Evolutionary conservation across 1,140 invertebrate genomes (phyloP), one percentile per base, ranked within the genome.

Genomic region (Gryon sp.): DNA sequence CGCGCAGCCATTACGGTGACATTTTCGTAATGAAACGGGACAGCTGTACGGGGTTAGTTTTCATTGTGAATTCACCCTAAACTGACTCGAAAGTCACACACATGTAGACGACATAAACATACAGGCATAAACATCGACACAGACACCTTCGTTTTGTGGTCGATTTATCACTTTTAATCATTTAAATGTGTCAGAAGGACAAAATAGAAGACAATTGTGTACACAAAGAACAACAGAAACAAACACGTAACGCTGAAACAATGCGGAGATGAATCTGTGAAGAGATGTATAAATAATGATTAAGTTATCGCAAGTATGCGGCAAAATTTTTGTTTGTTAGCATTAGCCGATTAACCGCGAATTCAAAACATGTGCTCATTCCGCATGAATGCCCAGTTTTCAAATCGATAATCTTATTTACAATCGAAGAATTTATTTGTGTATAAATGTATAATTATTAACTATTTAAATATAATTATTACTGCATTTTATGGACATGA

Each of bases 61-160:
- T 81, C 82, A 80, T 84, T 81, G 60, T 80, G 80, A 84, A 87
- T 85, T 80, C 82, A 86, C 86, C 85, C 83, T 80, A 83, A 76
- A 81, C 70, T 76, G 80, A 82, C 83, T 62, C 70, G 79, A 84
- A 83, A 87, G 80, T 86, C 83, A 83, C 79, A 82, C 80, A 78
- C 79, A 36, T 45, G 50, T 55, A 48, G 8, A n/a, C n/a, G n/a
- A n/a, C n/a, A n/a, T n/a, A n/a, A n/a, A n/a, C n/a, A n/a, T n/a
- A n/a, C n/a, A n/a, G n/a, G n/a, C n/a, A n/a, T n/a, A n/a, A n/a
- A n/a, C n/a, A n/a, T n/a, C n/a, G n/a, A n/a, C n/a, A n/a, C n/a
- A n/a, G n/a, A n/a, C n/a, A n/a, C n/a, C n/a, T n/a, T n/a, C n/a
- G n/a, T n/a, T 22, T 57, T 18, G 18, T 9, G 5, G 11, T 8